Percentiles rank a stretch among this genome's conserved stretches.
phyloP scores from a whole-genome alignment of 2,797 vertebrate species.

The Hephaestus fuliginosus region DNA sequence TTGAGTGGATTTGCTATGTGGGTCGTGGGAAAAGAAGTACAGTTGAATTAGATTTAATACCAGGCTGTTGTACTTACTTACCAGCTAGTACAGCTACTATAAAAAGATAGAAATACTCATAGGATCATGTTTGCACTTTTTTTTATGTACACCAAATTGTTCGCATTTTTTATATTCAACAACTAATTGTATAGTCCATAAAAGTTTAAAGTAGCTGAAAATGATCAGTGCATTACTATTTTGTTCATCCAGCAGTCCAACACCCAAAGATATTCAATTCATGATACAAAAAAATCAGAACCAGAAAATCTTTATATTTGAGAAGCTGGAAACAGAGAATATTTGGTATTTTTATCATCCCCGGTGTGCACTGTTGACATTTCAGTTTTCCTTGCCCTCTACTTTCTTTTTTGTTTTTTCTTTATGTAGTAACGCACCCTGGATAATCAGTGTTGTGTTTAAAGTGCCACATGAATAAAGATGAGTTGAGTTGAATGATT shows the following conservation, averaged over 20 bases:
- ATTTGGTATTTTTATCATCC: neutral
- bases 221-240: neutral
- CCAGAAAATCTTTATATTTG: neutral
- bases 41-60: neutral
- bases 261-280: neutral
- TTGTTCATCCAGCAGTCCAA: neutral
- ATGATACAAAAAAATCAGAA: neutral
- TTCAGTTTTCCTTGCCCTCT: neutral
- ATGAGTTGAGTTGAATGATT: neutral
- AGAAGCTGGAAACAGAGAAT: neutral
- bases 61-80: neutral
- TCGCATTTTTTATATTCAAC: neutral
- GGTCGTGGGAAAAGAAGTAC: neutral
- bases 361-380: neutral
- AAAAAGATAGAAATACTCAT: neutral
- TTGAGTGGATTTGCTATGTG: neutral
- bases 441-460: neutral
- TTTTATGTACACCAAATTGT: neutral
- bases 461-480: neutral
- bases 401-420: neutral
- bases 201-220: neutral
- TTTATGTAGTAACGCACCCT: neutral
- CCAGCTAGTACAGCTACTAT: neutral
- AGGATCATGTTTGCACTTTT: neutral
- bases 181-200: neutral